Conservation (phyloP, 2,797 vertebrate species). For the Chloroceryle amazona region DNA sequence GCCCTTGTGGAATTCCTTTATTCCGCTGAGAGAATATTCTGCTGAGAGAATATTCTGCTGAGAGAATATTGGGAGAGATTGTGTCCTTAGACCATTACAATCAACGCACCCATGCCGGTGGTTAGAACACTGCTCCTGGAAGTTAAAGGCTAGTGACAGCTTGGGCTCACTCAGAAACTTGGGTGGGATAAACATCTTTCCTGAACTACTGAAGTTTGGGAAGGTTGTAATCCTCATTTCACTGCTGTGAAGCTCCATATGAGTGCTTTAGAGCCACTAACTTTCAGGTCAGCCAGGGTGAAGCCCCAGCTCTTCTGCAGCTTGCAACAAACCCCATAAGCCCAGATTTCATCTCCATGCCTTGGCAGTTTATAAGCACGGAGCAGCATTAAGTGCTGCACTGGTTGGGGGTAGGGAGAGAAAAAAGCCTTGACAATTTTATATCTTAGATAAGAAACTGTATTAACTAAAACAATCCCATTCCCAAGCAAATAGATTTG, state of each 20-base stretch:
- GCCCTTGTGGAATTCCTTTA: background rate
- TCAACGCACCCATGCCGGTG: background rate
- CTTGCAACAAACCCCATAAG: slow-evolving; percentile 26
- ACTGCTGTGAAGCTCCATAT: background rate
- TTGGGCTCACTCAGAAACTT: background rate
- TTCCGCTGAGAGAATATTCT: too few species aligned
- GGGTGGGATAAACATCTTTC: background rate
- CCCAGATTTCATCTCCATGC: slow-evolving; percentile 26
- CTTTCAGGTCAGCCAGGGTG: slow-evolving; percentile 27
- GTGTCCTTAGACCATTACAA: background rate
- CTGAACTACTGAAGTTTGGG: background rate
- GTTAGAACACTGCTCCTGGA: background rate
- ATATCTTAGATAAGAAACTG: slow-evolving; percentile 32
- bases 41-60: too few species aligned
- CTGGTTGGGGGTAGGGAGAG: background rate
- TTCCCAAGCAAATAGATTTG: slow-evolving; percentile 38
- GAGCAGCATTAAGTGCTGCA: background rate
- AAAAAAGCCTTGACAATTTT: slow-evolving; percentile 5
- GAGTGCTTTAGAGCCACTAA: background rate
- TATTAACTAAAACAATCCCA: slow-evolving; percentile 43
- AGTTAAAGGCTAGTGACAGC: background rate
- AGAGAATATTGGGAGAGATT: background rate
- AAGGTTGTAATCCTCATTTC: rapidly evolving
- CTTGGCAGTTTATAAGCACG: background rate
- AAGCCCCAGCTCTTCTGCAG: background rate